Evolutionary conservation across 2,113 vertebrate genomes (phyloP).

Genomic region (Chinchilla lanigera): DNA sequence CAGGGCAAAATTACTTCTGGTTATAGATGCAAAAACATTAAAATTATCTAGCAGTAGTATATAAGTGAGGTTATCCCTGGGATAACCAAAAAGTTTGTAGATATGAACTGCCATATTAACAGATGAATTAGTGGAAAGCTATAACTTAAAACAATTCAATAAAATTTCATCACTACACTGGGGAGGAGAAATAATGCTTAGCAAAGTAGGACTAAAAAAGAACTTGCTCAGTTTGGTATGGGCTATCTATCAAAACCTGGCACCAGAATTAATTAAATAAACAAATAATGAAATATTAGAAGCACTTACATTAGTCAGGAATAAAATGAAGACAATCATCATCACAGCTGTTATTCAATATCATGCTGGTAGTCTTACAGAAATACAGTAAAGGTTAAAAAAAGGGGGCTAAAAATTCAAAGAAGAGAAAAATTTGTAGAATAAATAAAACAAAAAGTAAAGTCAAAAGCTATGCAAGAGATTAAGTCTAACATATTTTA

Average conservation of each 20-base stretch:
- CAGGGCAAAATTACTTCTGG: conserved; percentile 4
- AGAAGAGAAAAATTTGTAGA: background rate
- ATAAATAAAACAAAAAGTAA: conserved; percentile 44
- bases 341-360: background rate
- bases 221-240: background rate
- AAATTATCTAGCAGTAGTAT: background rate
- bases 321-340: background rate
- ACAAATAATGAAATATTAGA: background rate
- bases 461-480: conserved; percentile 36
- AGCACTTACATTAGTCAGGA: background rate
- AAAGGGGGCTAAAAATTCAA: conserved; percentile 19
- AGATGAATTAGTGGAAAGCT: background rate
- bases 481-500: background rate
- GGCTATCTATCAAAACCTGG: background rate
- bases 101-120: background rate
- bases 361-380: background rate
- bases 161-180: background rate
- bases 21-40: background rate
- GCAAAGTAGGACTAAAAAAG: conserved; percentile 7
- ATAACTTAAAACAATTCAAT: conserved; percentile 8
- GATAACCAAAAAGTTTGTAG: background rate
- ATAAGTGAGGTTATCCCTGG: background rate
- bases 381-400: background rate
- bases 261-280: background rate
- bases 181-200: background rate